Conservation (phyloP, 2,113 vertebrate species). For the Serilophus lunatus region DNA sequence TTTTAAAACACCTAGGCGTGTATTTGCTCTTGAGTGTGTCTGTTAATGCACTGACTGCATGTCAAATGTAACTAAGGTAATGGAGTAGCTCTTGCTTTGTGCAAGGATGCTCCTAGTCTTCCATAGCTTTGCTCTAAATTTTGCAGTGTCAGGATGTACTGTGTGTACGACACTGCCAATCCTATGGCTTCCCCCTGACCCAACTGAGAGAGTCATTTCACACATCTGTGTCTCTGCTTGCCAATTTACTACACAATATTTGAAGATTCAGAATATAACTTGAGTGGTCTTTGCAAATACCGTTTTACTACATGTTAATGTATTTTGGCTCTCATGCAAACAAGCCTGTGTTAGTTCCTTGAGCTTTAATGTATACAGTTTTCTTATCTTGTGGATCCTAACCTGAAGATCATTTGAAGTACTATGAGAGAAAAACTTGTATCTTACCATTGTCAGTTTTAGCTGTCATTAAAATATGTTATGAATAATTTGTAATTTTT, state of each 20-base stretch:
- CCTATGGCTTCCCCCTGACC: neutral
- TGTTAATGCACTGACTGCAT: neutral
- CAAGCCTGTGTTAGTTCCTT: neutral
- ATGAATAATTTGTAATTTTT: neutral
- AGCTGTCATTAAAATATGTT: neutral
- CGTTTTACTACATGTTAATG: neutral
- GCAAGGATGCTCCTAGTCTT: neutral
- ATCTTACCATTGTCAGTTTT: neutral
- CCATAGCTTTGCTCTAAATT: neutral
- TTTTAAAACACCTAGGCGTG: neutral
- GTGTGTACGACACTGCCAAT: neutral
- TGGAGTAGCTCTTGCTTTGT: neutral
- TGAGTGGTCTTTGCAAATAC: neutral
- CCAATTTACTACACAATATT: neutral
- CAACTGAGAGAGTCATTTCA: neutral
- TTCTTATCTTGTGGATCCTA: neutral
- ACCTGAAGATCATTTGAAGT: neutral
- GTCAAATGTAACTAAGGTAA: neutral
- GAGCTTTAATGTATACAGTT: neutral
- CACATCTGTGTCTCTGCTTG: neutral
- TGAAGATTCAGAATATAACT: neutral
- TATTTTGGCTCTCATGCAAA: neutral
- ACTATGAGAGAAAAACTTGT: neutral
- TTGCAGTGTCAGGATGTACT: neutral
- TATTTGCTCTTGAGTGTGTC: neutral